Percentiles rank a stretch among this genome's conserved stretches.
These are phyloP conservation scores for Platichthys stellatus DNA, from an alignment of 2,113 vertebrate genomes.

Conservation along the genomic window DNA sequence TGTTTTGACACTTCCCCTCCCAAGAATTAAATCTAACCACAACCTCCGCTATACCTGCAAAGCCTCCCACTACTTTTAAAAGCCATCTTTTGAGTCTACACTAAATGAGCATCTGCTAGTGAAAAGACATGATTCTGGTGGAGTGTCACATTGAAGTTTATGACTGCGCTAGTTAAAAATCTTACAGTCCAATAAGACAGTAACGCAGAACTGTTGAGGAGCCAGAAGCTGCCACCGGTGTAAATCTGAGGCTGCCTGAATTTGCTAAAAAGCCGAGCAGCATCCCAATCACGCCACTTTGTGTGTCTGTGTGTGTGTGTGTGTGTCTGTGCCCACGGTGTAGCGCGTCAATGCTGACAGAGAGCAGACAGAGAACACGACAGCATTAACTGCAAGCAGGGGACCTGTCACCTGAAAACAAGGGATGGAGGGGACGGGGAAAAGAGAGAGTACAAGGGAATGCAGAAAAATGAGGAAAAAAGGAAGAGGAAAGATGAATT, in stretches of 20 bases:
- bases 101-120: neutral
- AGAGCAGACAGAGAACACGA: constrained; percentile 51
- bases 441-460: neutral
- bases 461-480: neutral
- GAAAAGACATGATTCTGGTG: neutral
- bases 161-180: neutral
- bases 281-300: constrained; percentile 5
- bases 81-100: neutral
- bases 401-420: constrained; percentile 53
- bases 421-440: constrained; percentile 24
- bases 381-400: constrained; percentile 41
- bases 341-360: constrained; percentile 29
- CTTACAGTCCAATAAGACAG: neutral
- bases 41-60: neutral
- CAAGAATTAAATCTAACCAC: neutral
- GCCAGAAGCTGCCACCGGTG: neutral
- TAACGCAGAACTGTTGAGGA: constrained; percentile 8
- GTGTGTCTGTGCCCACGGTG: neutral
- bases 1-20: neutral
- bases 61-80: neutral
- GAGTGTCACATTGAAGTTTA: neutral
- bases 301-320: constrained; percentile 2
- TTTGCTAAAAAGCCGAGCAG: neutral
- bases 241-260: constrained; percentile 32
- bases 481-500: constrained; percentile 2